Percentiles rank a stretch among this genome's conserved stretches.
These are phyloP conservation scores for Pachymerium ferrugineum DNA, from an alignment of 2,888 invertebrate genomes.

Conservation along the genomic window DNA sequence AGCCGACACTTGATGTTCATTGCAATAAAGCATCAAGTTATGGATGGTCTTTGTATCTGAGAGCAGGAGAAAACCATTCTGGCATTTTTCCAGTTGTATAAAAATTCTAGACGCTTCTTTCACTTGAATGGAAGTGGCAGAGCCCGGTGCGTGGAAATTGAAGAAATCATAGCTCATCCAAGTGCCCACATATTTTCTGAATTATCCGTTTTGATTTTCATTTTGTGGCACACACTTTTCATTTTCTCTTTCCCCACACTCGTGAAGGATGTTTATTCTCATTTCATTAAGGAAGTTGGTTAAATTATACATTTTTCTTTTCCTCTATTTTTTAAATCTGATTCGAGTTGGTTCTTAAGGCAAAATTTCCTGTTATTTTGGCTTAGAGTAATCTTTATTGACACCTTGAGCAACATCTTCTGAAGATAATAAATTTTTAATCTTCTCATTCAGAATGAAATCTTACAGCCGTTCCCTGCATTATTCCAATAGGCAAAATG, in stretches of 20 bases:
- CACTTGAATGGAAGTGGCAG: conserved; percentile 16
- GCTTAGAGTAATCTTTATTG: not conserved
- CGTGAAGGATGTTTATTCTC: too few relatives aligned
- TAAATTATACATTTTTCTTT: not conserved
- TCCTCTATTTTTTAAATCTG: not conserved
- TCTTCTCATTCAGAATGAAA: not conserved
- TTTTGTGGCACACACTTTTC: conserved; percentile 8
- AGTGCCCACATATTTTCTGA: conserved; percentile 18
- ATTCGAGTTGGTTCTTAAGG: not conserved
- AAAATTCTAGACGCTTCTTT: conserved; percentile 21
- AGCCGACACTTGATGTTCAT: conserved; percentile 12
- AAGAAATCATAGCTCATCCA: conserved; percentile 18
- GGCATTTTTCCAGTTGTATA: conserved; percentile 21
- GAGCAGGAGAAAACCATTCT: conserved; percentile 14
- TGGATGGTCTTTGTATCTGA: conserved; percentile 10
- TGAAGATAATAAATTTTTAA: not conserved
- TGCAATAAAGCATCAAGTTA: conserved; percentile 18
- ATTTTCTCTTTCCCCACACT: not conserved
- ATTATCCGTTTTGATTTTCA: conserved; percentile 21
- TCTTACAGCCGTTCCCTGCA: not conserved
- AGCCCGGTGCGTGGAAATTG: conserved; percentile 18
- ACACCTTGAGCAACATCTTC: not conserved
- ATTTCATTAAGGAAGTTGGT: not conserved
- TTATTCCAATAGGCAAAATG: not conserved
- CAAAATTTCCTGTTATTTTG: not conserved